Conservation (phyloP, 1,140 invertebrate genomes). For the Drosophila nannoptera region DNA sequence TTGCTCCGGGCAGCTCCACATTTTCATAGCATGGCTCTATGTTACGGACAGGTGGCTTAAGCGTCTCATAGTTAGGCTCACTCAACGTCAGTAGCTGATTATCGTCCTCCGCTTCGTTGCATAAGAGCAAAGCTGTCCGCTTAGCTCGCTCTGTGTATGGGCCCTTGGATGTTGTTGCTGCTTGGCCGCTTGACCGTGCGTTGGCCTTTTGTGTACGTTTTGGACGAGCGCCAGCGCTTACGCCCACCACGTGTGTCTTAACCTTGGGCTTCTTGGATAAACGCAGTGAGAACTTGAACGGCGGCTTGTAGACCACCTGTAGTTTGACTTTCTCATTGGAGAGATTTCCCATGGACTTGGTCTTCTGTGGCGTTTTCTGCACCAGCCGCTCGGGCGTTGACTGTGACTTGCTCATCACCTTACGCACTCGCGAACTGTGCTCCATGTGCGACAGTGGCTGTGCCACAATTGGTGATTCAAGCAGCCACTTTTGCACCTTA, state of each 20-base stretch:
- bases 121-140: slow-evolving; percentile 62
- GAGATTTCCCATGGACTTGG: slow-evolving; percentile 71
- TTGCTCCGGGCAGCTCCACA: slow-evolving; percentile 58
- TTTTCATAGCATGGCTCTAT: slow-evolving; percentile 68
- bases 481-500: slow-evolving; percentile 91
- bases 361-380: slow-evolving; percentile 76
- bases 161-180: slow-evolving; percentile 43
- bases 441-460: slow-evolving; percentile 83
- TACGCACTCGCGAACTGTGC: slow-evolving; percentile 78
- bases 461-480: slow-evolving; percentile 83
- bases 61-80: slow-evolving; percentile 76
- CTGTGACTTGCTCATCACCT: slow-evolving; percentile 76
- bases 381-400: slow-evolving; percentile 72
- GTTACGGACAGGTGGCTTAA: slow-evolving; percentile 60
- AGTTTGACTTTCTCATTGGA: slow-evolving; percentile 84
- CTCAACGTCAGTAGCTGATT: slow-evolving; percentile 77
- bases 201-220: slow-evolving; percentile 54
- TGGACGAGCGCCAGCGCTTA: slow-evolving; percentile 51
- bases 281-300: slow-evolving; percentile 90
- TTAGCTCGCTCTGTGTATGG: slow-evolving; percentile 53
- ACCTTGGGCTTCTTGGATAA: slow-evolving; percentile 84
- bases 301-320: slow-evolving; percentile 91
- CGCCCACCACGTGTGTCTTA: slow-evolving; percentile 79
- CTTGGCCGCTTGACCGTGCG: slow-evolving; percentile 39
- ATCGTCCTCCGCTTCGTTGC: slow-evolving; percentile 69